Conservation (phyloP, 2,113 vertebrate species). For the Malurus elegans region DNA sequence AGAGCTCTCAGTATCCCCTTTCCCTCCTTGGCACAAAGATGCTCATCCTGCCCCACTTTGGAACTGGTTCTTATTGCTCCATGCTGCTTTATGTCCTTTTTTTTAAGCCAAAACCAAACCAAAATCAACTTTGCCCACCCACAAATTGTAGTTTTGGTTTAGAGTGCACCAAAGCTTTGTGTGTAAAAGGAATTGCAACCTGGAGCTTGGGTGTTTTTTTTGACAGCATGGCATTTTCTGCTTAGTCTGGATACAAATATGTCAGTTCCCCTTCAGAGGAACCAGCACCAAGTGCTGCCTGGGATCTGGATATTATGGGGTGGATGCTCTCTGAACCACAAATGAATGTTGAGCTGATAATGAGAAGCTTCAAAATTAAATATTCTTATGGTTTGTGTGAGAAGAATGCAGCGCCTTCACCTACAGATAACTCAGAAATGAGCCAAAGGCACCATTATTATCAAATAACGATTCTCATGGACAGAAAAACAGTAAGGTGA, state of each 20-base stretch:
- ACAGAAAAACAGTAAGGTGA: not conserved
- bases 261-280: not conserved
- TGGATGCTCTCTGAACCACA: not conserved
- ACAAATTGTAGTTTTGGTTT: not conserved
- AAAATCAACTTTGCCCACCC: not conserved
- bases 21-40: too few relatives aligned
- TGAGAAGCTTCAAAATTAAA: not conserved
- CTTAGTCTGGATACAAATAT: not conserved
- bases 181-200: not conserved
- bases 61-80: not conserved
- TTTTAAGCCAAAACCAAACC: not conserved
- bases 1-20: not conserved
- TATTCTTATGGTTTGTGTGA: not conserved
- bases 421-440: not conserved
- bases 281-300: not conserved
- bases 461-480: fast-evolving
- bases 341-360: not conserved
- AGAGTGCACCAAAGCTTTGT: fast-evolving
- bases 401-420: not conserved
- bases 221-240: not conserved
- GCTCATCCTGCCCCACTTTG: not conserved
- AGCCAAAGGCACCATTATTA: not conserved
- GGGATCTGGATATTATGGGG: not conserved
- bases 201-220: not conserved
- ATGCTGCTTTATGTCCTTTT: not conserved